Percentiles rank a stretch among this genome's conserved stretches.
Conservation (phyloP, 2,888 invertebrate species). For the Ommatoiulus sabulosus region DNA sequence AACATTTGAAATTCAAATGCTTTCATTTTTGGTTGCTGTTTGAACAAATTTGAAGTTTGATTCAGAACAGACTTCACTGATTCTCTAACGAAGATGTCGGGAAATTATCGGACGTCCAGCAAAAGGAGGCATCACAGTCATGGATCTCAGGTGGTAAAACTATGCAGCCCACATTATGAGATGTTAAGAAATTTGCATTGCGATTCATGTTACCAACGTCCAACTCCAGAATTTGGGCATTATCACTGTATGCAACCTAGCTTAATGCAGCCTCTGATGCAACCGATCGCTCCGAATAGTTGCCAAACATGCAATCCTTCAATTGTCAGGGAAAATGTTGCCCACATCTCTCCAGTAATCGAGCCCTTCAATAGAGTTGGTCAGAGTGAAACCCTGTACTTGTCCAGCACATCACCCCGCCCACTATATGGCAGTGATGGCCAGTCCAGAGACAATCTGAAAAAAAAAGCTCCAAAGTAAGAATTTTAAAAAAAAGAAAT, state of each 20-base stretch:
- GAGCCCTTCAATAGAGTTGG: not conserved
- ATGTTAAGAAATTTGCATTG: not conserved
- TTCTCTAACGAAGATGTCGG: not conserved
- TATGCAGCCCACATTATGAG: not conserved
- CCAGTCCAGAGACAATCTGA: not conserved
- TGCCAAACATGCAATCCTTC: not conserved
- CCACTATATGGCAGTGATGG: not conserved
- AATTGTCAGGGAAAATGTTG: not conserved
- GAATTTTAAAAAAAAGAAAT: not conserved
- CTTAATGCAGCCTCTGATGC: not conserved
- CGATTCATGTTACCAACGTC: not conserved
- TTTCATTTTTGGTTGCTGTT: not conserved
- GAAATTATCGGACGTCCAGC: not conserved
- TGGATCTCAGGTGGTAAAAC: not conserved
- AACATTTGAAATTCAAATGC: not conserved
- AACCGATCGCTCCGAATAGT: too few relatives aligned
- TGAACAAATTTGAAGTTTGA: not conserved
- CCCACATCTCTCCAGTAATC: not conserved
- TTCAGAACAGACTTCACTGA: not conserved
- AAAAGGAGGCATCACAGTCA: not conserved
- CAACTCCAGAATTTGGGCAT: not conserved
- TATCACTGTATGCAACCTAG: not conserved
- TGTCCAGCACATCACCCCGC: not conserved
- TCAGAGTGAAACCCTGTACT: not conserved
- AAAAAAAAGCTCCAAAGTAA: not conserved